A percentile compares a stretch with the other conserved stretches of the same genome.
These are phyloP conservation scores for Selene dorsalis DNA, from an alignment of 2,797 vertebrate genomes.

Conservation along the genomic window DNA sequence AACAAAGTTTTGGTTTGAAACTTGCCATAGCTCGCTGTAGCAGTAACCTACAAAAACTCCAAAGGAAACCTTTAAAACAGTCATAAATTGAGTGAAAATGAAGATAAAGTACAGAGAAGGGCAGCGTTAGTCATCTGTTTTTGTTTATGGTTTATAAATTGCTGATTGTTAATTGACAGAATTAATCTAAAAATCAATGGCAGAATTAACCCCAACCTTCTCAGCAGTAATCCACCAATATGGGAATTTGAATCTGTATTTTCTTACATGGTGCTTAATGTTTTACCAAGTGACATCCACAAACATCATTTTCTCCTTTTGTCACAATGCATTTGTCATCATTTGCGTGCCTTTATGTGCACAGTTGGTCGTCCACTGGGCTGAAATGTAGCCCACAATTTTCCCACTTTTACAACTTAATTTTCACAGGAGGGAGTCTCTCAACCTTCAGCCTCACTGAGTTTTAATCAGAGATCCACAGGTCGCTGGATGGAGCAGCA, in stretches of 20 bases:
- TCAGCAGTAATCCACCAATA: background rate
- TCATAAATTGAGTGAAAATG: no score
- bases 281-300: background rate
- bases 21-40: background rate
- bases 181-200: no score
- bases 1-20: background rate
- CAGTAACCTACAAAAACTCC: background rate
- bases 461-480: constrained; percentile 73
- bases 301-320: background rate
- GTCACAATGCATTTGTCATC: background rate
- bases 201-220: background rate
- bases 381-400: constrained; percentile 39
- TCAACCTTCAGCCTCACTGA: constrained; percentile 57
- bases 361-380: constrained; percentile 5
- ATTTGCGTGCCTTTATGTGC: background rate
- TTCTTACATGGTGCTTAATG: background rate
- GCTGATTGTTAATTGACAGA: no score
- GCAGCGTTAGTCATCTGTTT: no score
- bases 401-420: constrained; percentile 47
- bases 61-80: background rate
- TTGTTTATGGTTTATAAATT: no score
- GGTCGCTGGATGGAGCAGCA: constrained; percentile 51
- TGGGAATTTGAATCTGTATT: background rate
- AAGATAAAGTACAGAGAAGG: no score
- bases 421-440: constrained; percentile 53